Evolutionary conservation across 1,140 invertebrate species (phyloP), one percentile per base, ranked within the genome.

Genomic region (Scaptomyza pallida): DNA sequence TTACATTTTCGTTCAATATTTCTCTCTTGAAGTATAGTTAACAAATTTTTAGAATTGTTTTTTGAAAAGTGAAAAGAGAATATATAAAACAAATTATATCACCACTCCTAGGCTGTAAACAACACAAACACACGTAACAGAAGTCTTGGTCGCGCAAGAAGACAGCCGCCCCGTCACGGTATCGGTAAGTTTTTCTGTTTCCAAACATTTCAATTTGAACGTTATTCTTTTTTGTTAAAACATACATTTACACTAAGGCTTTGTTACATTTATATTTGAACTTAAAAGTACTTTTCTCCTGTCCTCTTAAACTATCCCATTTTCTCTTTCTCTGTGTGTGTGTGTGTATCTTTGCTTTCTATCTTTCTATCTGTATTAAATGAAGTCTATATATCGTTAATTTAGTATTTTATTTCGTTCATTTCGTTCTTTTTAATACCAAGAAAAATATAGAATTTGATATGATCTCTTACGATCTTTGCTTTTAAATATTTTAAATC

Each of bases 151-250:
- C 90, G 90, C 75, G 77, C 90, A 75, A 91, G 90, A 89, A 91
- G 90, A 82, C 90, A 91, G 90, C 90, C 90, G 90, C 90, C 90
- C 90, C 90, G 90, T 90, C 90, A 91, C 91, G 90, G 90, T 74
- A 91, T 91, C 76, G 90, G 90, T 91, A 91, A 91, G 90, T 91
- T 67, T 37, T 63, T 50, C 33, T 40, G 50, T 64, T 70, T 15
- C 41, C 30, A n/a, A 3, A 45, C 15, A 48, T 15, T 23, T 35
- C 3, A 37, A 43, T 35, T 65, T 64, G 12, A 15, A 23, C n/a
- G n/a, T n/a, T n/a, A n/a, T n/a, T 0, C 8, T 30, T 13, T 47
- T 37, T 55, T 9, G 23, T 26, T 41, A 57, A 54, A 15, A 59
- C 40, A 67, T 40, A 69, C 19, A 45, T 50, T 62, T 8, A 35